Evolutionary conservation across 2,113 vertebrate species (phyloP).

Genomic region (Dasyprocta punctata): DNA sequence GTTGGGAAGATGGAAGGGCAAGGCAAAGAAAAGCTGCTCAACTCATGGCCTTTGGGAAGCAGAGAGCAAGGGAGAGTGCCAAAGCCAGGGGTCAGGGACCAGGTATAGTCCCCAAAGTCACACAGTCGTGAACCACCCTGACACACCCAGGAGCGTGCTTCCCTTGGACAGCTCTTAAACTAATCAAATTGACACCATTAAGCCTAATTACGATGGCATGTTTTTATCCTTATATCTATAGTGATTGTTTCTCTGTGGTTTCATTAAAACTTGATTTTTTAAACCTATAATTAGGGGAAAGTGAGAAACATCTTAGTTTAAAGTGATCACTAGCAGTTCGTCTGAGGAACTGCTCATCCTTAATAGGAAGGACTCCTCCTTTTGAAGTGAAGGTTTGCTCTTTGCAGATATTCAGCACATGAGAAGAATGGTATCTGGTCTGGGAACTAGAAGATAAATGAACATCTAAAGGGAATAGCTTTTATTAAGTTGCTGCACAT

Average conservation of each 20-base stretch:
- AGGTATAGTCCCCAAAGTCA: not conserved
- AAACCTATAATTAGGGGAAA: not conserved
- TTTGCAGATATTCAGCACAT: conserved; percentile 14
- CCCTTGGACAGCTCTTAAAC: not conserved
- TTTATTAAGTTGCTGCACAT: conserved; percentile 63
- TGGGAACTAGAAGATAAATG: conserved; percentile 63
- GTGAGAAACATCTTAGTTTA: not conserved
- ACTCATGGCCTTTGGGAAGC: not conserved
- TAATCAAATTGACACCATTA: not conserved
- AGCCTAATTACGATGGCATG: not conserved
- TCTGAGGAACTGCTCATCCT: not conserved
- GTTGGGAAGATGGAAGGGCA: not conserved
- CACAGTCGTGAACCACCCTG: not conserved
- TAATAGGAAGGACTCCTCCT: not conserved
- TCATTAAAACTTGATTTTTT: conserved; percentile 9
- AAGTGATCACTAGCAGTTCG: not conserved
- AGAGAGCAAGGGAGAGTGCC: not conserved
- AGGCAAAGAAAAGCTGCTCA: not conserved
- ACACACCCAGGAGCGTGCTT: not conserved
- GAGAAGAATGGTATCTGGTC: conserved; percentile 39
- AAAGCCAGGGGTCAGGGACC: not conserved
- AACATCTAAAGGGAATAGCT: conserved; percentile 50
- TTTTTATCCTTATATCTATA: not conserved
- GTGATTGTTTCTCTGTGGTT: not conserved
- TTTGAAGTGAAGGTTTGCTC: conserved; percentile 60